These are phyloP conservation scores for Rhingia rostrata DNA, from an alignment of 2,888 invertebrate genomes.

Conservation along the genomic window DNA sequence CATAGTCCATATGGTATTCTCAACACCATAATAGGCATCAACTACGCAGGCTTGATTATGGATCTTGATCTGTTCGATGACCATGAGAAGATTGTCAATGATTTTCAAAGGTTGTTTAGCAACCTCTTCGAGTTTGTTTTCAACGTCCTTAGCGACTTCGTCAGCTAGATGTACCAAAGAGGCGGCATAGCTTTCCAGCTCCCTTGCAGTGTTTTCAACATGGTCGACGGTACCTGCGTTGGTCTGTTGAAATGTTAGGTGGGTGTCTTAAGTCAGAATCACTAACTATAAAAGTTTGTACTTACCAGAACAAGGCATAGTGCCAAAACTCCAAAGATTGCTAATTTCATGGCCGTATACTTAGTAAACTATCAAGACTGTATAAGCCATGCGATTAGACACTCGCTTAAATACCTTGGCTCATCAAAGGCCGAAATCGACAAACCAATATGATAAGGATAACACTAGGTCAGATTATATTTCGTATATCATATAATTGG, in stretches of 20 bases:
- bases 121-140: conserved; percentile 77
- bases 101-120: conserved; percentile 76
- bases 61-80: conserved; percentile 76
- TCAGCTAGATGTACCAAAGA: not conserved
- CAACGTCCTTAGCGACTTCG: conserved; percentile 74
- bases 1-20: not conserved
- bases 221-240: conserved; percentile 2
- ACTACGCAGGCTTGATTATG: conserved; percentile 55
- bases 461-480: not conserved
- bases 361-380: not conserved
- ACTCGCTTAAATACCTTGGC: not conserved
- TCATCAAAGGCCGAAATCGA: not conserved
- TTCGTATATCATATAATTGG: not conserved
- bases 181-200: conserved; percentile 6
- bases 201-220: not conserved
- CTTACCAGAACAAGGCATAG: conserved; percentile 14
- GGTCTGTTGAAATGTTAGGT: not conserved
- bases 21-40: not conserved
- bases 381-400: not conserved
- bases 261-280: not conserved
- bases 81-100: conserved; percentile 76
- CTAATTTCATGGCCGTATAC: conserved; percentile 4
- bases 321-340: conserved; percentile 9
- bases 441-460: no score
- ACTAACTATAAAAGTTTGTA: not conserved